Base-by-base conservation (phyloP, 2,888 invertebrate species). In the Machimus atricapillus region DNA sequence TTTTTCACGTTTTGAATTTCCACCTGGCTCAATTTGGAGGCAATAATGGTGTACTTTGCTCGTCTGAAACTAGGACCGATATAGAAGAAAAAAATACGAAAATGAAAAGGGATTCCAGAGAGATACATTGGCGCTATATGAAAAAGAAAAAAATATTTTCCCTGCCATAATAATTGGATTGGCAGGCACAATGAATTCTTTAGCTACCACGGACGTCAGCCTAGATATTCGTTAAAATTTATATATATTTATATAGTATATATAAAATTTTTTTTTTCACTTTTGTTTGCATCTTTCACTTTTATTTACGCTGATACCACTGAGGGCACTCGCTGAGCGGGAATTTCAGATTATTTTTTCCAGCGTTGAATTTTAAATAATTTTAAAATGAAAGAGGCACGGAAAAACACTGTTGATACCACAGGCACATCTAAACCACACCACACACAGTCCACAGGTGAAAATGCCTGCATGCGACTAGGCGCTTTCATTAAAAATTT, bases 101-200 rank as follows among this genome's bases (percentile, higher is more conserved):
- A 66, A 23, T 66, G 27, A 66, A 66, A 66, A 66, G 66, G 66
- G 66, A 66, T 66, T 9, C 66, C 66, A n/a, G 2, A 66, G 66
- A 66, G 66, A 66, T 66, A 66, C 66, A 66, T 27, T 66, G 66
- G 66, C 73, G 43, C 40, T n/a, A n/a, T 43, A 7, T 31, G 52
- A 74, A 74, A 85, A 85, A 76, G 19, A 46, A 76, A 66, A 78
- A 78, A 52, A 37, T 56, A 56, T 86, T 77, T 86, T 86, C n/a
- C 46, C 79, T 79, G 82, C 82, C 81, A 87, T 87, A 87, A 87
- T 87, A 81, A 87, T 87, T 87, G 87, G 74, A 87, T 82, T 87
- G 87, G 87, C 87, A 81, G 23, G 46, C 66, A 46, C 73, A 82
- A 58, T 77, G 77, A 46, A 79, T 86, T 86, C 16, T 79, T 78